A percentile compares a stretch with the other conserved stretches of the same genome.
phyloP scores from a whole-genome alignment of 1,140 invertebrate species.

The Chironomus tepperi region DNA sequence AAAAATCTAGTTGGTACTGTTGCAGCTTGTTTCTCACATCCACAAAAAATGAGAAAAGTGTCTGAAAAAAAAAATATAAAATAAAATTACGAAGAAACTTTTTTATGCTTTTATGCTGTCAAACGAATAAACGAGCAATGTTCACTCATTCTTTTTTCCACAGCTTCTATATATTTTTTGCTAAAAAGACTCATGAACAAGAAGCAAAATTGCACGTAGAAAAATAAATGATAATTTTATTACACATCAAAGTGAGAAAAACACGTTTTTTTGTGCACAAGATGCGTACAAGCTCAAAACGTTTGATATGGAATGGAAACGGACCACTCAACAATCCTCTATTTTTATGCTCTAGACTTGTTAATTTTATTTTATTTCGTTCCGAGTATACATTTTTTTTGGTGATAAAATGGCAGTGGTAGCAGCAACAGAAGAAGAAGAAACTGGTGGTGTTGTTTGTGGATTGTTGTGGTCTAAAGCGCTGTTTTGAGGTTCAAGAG shows the following conservation, averaged over 20 bases:
- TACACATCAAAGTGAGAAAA: constrained; percentile 22
- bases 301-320: background rate
- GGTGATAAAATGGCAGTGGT: background rate
- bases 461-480: no score
- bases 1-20: no score
- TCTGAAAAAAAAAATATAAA: background rate
- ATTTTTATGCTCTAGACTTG: background rate
- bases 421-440: background rate
- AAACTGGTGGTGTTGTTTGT: no score
- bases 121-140: background rate
- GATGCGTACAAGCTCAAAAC: background rate
- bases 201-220: constrained; percentile 19
- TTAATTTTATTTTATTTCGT: background rate
- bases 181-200: background rate
- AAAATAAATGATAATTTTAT: constrained; percentile 24
- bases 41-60: background rate
- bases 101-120: background rate
- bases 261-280: background rate
- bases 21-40: background rate
- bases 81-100: constrained; percentile 1
- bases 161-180: background rate
- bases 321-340: background rate
- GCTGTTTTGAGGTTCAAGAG: no score
- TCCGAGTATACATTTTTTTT: background rate
- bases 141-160: background rate